Percentiles rank a stretch among this genome's conserved stretches.
These are phyloP conservation scores for Xiphydria camelus DNA, from an alignment of 2,888 invertebrate genomes.

Conservation along the genomic window DNA sequence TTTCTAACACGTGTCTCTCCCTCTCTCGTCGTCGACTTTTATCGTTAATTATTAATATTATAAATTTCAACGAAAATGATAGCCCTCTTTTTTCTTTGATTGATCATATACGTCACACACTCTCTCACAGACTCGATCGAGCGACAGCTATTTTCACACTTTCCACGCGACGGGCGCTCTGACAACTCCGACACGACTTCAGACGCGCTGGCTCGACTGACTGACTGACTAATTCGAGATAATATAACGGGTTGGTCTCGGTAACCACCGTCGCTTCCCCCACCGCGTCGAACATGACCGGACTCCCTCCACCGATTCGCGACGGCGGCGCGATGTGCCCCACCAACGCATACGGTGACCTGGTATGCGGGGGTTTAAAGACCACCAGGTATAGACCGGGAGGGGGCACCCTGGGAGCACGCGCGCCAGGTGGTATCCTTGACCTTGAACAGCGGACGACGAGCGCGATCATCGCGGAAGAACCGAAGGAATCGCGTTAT, in stretches of 20 bases:
- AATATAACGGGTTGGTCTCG: constrained; percentile 50
- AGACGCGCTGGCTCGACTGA: constrained; percentile 45
- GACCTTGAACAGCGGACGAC: neutral
- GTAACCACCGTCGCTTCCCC: constrained; percentile 44
- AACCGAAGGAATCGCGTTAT: no score
- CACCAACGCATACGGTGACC: constrained; percentile 6
- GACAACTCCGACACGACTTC: constrained; percentile 30
- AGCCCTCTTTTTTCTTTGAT: neutral
- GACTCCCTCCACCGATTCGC: constrained; percentile 11
- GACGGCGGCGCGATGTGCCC: constrained; percentile 1
- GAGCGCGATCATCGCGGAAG: no score
- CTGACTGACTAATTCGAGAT: constrained; percentile 51
- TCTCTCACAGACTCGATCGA: neutral
- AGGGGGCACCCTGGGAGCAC: no score
- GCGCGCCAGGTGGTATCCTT: no score
- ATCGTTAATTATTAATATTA: no score
- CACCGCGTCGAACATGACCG: constrained; percentile 25
- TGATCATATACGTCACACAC: neutral
- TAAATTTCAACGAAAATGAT: no score
- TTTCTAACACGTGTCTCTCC: no score
- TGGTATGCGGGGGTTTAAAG: no score
- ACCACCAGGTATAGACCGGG: neutral
- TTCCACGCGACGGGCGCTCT: no score
- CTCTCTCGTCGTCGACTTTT: no score
- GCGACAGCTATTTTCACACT: no score